phyloP scores from a whole-genome alignment of 2,888 invertebrate species.

The Xestobium rufovillosum region DNA sequence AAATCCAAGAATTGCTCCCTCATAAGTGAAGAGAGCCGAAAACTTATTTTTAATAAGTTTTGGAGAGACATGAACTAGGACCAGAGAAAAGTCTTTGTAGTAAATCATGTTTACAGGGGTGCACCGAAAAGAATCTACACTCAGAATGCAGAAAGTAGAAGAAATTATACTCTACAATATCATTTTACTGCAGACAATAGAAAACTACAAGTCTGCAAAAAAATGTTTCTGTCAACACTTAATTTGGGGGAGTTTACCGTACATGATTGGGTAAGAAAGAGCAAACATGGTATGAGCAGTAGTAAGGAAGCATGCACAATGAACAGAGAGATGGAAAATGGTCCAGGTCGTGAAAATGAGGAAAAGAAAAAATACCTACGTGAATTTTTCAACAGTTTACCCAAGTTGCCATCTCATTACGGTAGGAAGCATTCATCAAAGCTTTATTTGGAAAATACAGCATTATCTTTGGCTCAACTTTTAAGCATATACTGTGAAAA shows the following conservation, averaged over 20 bases:
- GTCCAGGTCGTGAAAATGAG: too few relatives aligned
- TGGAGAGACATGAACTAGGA: conserved; percentile 16
- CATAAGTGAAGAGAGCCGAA: conserved; percentile 12
- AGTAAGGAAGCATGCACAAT: too few relatives aligned
- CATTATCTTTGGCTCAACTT: too few relatives aligned
- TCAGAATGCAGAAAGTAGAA: too few relatives aligned
- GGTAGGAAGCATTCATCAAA: too few relatives aligned
- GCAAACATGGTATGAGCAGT: too few relatives aligned
- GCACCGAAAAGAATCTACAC: conserved; percentile 2
- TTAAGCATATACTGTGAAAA: too few relatives aligned
- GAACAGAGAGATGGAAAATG: too few relatives aligned
- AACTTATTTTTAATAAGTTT: conserved; percentile 10
- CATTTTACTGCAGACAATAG: conserved; percentile 12
- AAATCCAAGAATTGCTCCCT: conserved; percentile 13
- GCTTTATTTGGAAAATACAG: too few relatives aligned
- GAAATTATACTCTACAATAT: conserved; percentile 5
- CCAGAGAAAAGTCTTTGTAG: conserved; percentile 14
- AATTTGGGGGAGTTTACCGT: conserved; percentile 16
- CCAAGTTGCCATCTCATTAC: too few relatives aligned
- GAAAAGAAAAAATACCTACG: too few relatives aligned
- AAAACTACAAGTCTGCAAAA: conserved; percentile 15
- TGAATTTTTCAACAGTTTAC: too few relatives aligned
- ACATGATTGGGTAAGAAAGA: conserved; percentile 15
- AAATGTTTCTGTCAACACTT: conserved; percentile 14
- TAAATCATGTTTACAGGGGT: conserved; percentile 10